A percentile compares a stretch with the other conserved stretches of the same genome.
phyloP scores from a whole-genome alignment of 2,797 vertebrate genomes.

The Notolepis coatsorum region DNA sequence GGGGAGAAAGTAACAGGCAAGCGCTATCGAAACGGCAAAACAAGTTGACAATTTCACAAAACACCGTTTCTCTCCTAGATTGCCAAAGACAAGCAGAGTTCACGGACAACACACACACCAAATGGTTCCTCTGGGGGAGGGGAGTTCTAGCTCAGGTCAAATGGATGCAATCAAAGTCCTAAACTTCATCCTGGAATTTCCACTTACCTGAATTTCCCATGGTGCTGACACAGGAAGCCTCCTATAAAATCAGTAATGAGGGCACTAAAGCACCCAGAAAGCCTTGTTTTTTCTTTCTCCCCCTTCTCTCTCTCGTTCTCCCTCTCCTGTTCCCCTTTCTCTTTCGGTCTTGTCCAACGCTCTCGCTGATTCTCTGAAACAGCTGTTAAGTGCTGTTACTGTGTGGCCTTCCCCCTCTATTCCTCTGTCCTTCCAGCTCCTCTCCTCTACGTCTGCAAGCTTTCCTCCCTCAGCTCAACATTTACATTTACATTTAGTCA shows the following conservation, averaged over 20 bases:
- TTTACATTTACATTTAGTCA: no score
- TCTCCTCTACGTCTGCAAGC: no score
- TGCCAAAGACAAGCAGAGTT: no score
- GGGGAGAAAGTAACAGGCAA: no score
- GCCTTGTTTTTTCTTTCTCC: conserved; percentile 15
- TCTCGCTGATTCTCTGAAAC: conserved; percentile 24
- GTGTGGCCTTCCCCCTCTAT: conserved; percentile 3
- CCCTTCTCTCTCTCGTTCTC: conserved; percentile 10
- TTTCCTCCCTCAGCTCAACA: no score
- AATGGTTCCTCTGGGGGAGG: not conserved
- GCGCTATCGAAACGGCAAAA: no score
- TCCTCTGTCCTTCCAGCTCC: conserved; percentile 3
- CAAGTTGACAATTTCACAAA: no score
- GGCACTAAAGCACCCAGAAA: conserved; percentile 19
- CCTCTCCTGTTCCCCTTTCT: conserved; percentile 9
- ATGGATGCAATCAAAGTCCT: conserved; percentile 24
- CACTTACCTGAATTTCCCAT: conserved; percentile 86
- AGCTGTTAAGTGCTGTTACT: conserved; percentile 33
- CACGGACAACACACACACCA: not conserved
- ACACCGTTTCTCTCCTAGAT: no score
- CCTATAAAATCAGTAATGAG: conserved; percentile 31
- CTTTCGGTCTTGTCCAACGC: conserved; percentile 13
- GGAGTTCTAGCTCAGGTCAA: conserved; percentile 20
- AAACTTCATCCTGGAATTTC: conserved; percentile 29
- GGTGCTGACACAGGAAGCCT: conserved; percentile 54